These are phyloP conservation scores for Brachionus sp. DNA, from an alignment of 1,140 invertebrate genomes.

Conservation along the genomic window DNA sequence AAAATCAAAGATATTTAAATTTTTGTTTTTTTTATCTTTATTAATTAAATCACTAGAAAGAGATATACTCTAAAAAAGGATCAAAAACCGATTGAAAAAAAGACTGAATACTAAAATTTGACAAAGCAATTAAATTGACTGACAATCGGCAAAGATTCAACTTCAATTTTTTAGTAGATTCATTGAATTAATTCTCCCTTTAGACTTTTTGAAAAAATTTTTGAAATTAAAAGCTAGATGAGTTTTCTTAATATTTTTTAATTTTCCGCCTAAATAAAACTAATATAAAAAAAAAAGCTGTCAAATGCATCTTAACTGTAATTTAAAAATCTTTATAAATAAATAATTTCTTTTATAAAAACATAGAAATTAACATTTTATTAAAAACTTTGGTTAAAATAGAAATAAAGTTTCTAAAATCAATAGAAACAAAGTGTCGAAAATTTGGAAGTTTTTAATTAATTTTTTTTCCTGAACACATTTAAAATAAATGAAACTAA, in stretches of 20 bases:
- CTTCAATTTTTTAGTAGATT: neutral
- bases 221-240: neutral
- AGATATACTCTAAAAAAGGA: neutral
- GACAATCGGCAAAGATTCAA: neutral
- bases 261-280: neutral
- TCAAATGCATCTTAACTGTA: neutral
- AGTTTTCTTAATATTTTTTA: neutral
- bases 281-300: neutral
- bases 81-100: neutral
- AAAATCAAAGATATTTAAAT: conserved; percentile 1
- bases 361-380: neutral
- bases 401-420: neutral
- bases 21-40: too few species aligned
- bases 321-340: neutral
- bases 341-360: neutral
- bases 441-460: conserved; percentile 16
- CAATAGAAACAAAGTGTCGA: conserved; percentile 8
- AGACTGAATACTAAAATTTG: neutral
- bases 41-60: neutral
- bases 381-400: neutral
- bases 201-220: neutral
- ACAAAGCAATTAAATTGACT: neutral
- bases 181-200: neutral
- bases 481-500: neutral
- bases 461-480: neutral